Evolutionary conservation across 2,113 vertebrate species (phyloP), one percentile per base, ranked within the genome.

Genomic region (Chloroceryle aenea): DNA sequence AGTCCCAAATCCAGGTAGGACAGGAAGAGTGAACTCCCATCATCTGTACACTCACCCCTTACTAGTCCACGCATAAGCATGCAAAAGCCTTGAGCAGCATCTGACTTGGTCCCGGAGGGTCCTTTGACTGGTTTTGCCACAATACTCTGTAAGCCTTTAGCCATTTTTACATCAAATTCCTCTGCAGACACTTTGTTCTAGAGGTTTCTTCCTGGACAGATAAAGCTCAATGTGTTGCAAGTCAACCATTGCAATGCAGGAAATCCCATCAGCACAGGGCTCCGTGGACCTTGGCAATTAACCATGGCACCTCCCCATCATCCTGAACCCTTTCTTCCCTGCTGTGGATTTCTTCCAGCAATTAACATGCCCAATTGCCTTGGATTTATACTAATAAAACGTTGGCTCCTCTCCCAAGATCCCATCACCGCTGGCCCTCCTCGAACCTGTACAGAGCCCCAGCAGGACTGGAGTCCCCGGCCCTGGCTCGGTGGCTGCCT

Each of bases 281-380:
- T 38, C 50, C 29, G 1, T 12, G 13, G 55, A 73, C 79, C 29
- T 62, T 80, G 63, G 59, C 64, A 82, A 74, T 63, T 74, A 88
- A 34, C 45, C 43, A 34, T 21, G 40, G 64, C 83, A 84, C 52
- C 20, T 86, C 59, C 45, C 23, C 3, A 3, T 80, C 55, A 84
- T 48, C 47, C 29, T 64, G 34, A 72, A 77, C 38, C 32, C 56
- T 40, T 22, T 88, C 43, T 20, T 91, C 52, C 56, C 58, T 59
- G 55, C 63, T 50, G 68, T 83, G 71, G 55, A 73, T 90, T 90
- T 86, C 64, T 80, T 85, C 50, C 69, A 77, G 79, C 77, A 95
- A 94, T 97, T 95, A 96, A 81, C 76, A 71, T 21, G 58, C 55
- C 58, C 14, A 48, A 72, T 81, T 83, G 63, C 53, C 69, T 92